phyloP scores from a whole-genome alignment of 2,888 invertebrate species.

The Clunio marinus region DNA sequence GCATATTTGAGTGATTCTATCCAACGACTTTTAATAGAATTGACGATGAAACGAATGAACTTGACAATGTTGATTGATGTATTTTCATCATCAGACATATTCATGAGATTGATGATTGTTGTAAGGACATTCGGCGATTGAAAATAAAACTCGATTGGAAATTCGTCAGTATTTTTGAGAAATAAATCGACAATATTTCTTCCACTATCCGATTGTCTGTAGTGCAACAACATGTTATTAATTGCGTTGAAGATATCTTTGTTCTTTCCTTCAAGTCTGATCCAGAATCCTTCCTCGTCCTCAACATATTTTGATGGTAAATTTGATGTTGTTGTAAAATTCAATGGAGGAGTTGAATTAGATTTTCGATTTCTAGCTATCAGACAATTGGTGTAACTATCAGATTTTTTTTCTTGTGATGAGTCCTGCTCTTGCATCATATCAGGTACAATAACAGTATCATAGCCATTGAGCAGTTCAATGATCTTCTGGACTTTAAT shows the following conservation, averaged over 20 bases:
- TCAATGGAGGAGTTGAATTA: not conserved
- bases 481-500: not conserved
- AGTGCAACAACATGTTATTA: not conserved
- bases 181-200: not conserved
- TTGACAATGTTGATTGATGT: not conserved
- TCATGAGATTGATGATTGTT: not conserved
- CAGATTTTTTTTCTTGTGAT: not conserved
- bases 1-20: not conserved
- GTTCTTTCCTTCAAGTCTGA: not conserved
- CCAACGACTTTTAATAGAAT: not conserved
- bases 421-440: too few relatives aligned
- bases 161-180: slow-evolving; percentile 44
- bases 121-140: slow-evolving; percentile 48
- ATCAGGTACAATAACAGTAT: not conserved
- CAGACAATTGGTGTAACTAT: not conserved
- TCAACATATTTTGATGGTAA: not conserved
- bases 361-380: not conserved
- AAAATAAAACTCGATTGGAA: slow-evolving; percentile 49
- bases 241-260: not conserved
- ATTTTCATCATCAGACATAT: not conserved
- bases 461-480: not conserved
- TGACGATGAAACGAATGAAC: not conserved
- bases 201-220: too few relatives aligned
- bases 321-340: not conserved
- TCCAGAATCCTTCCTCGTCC: not conserved